Evolutionary conservation across 2,888 invertebrate species (phyloP), one percentile per base, ranked within the genome.

Genomic region (Noctua janthe): DNA sequence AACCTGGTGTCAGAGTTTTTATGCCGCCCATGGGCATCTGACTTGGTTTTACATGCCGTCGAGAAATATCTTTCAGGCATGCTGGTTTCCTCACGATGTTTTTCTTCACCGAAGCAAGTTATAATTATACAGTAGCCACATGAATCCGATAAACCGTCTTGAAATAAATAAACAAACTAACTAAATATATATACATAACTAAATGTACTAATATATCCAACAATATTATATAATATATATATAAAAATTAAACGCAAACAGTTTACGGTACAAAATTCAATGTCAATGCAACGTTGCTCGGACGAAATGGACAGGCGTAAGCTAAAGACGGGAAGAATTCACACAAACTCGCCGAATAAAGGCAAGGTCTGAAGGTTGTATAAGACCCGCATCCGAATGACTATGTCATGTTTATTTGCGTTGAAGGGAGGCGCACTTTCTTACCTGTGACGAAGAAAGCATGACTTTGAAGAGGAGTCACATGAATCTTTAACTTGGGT

Each of bases 381-480:
- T 92, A 91, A 78, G 92, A 93, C 92, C 91, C 92, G 92, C 92
- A 92, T 91, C 90, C 94, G 94, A 95, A 95, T 95, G 94, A 94
- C 94, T 94, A 94, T 94, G 95, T 94, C 95, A 94, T 95, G 96
- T 96, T 95, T 96, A 96, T 96, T 96, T 96, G 94, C 94, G 94
- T 95, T 94, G 93, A 94, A 94, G 94, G 93, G 92, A 93, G 80
- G 92, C 91, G 90, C 91, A 91, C 92, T 94, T 94, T 94, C 93
- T 94, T 95, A 95, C 93, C 93, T 94, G 88, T 93, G 91, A 87
- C 88, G 91, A 88, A 91, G 90, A 90, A 94, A 94, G 92, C 92
- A 92, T 92, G 93, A 94, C 93, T 92, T 93, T 93, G 92, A 93
- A 92, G 92, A 93, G 93, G 92, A 94, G 92, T 86, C 88, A 91